These are phyloP conservation scores for Hydrocynus forskahlii DNA, from an alignment of 2,797 vertebrate species.

Conservation along the genomic window DNA sequence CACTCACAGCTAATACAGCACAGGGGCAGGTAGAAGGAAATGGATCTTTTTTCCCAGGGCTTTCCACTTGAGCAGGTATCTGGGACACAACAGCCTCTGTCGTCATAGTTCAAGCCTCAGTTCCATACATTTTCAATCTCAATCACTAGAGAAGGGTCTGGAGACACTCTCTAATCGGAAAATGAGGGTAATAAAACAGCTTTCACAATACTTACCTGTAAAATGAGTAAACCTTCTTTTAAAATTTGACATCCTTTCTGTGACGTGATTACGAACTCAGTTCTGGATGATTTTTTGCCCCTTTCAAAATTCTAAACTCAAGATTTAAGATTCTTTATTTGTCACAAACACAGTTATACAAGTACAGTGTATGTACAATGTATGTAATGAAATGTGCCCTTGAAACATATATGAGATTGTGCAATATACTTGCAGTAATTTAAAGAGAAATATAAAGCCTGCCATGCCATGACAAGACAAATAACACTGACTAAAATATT, in stretches of 20 bases:
- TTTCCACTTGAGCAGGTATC: constrained; percentile 49
- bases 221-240: constrained; percentile 1
- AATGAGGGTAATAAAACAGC: constrained; percentile 33
- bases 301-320: too few species aligned
- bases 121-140: constrained; percentile 20
- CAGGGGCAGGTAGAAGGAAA: constrained; percentile 29
- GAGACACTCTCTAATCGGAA: constrained; percentile 17
- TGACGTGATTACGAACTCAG: too few species aligned
- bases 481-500: too few species aligned
- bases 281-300: not conserved
- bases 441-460: too few species aligned
- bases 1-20: not conserved
- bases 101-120: constrained; percentile 29
- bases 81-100: constrained; percentile 31
- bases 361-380: too few species aligned
- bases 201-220: constrained; percentile 20
- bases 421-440: too few species aligned
- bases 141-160: constrained; percentile 12
- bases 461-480: too few species aligned
- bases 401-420: too few species aligned
- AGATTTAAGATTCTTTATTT: too few species aligned
- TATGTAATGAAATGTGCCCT: too few species aligned
- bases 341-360: too few species aligned
- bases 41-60: constrained; percentile 37
- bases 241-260: not conserved